Base-by-base conservation (phyloP, 2,797 vertebrate species). In the Notolabrus celidotus region DNA sequence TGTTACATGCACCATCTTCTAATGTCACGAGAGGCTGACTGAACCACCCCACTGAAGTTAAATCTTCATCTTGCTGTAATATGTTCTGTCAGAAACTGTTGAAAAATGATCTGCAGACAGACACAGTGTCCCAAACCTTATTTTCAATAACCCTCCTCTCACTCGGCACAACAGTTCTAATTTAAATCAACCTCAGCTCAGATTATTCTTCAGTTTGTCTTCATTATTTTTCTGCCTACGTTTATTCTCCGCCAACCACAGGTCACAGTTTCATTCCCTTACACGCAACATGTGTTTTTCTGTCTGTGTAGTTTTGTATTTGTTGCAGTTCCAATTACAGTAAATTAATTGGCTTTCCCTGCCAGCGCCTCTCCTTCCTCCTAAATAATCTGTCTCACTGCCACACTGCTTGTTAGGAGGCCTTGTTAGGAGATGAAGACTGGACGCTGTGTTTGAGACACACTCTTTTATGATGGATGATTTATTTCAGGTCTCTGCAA, bases 201-300 rank as follows among this genome's bases (percentile, higher is more conserved):
- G 36, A n/a, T 50, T 22, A 29, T 43, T 17, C 15, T 19, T 38
- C 15, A 58, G 34, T 68, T 64, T 17, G 59, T 68, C 53, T 73
- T 51, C 59, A 59, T 78, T 63, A 49, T 41, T 17, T 41, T n/a
- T 7, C 51, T 34, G 43, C 46, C 22, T 17, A 36, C n/a, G 36
- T 22, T n/a, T 25, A 39, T 51, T 51, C 45, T 22, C 31, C 41
- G n/a, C 19, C 36, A 3, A 15, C 22, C 17, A n/a, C 46, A 3
- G n/a, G 6, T 23, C 25, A 39, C 10, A 36, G 39, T 38, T 50
- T 39, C 46, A 49, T 70, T 43, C 23, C 19, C 25, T 36, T 60
- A 29, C 17, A 22, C 20, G 8, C 19, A 25, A 15, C 19, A 17
- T 10, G 22, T 38, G 43, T 51, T 41, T 38, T 17, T 7, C 2